Evolutionary conservation across 2,888 invertebrate genomes (phyloP).

Genomic region (Malachius bipustulatus): DNA sequence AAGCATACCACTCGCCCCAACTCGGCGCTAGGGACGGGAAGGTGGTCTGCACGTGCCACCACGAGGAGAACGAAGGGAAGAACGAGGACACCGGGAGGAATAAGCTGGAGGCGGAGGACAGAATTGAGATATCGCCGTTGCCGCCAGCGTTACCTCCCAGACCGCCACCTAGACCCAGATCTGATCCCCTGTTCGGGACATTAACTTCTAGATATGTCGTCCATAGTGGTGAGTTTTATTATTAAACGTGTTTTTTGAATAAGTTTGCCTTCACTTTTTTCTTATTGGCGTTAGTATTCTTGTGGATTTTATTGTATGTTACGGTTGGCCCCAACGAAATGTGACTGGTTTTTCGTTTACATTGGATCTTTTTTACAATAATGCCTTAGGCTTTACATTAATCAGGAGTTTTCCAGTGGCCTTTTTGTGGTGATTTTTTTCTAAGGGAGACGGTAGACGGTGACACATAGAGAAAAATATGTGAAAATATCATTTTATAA

Average conservation of each 20-base stretch:
- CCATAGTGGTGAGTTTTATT: conserved; percentile 26
- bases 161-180: conserved; percentile 37
- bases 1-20: conserved; percentile 22
- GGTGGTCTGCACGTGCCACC: conserved; percentile 31
- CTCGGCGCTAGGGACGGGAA: conserved; percentile 23
- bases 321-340: too few relatives aligned
- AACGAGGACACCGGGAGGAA: conserved; percentile 22
- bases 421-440: too few relatives aligned
- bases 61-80: conserved; percentile 26
- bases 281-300: too few relatives aligned
- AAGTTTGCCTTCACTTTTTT: too few relatives aligned
- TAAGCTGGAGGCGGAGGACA: conserved; percentile 34
- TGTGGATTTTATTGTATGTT: too few relatives aligned
- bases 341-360: too few relatives aligned
- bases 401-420: too few relatives aligned
- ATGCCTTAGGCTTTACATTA: too few relatives aligned
- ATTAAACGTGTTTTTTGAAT: conserved; percentile 6
- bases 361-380: too few relatives aligned
- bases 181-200: conserved; percentile 30
- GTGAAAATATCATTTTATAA: too few relatives aligned
- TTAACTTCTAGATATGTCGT: conserved; percentile 28
- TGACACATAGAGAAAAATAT: too few relatives aligned
- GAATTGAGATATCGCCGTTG: conserved; percentile 36
- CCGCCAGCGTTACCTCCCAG: conserved; percentile 39
- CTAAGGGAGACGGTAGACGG: too few relatives aligned